Evolutionary conservation across 37 sponge, comb jelly and placozoan genomes (phyloP).

Genomic region (Bolinopsis microptera): DNA sequence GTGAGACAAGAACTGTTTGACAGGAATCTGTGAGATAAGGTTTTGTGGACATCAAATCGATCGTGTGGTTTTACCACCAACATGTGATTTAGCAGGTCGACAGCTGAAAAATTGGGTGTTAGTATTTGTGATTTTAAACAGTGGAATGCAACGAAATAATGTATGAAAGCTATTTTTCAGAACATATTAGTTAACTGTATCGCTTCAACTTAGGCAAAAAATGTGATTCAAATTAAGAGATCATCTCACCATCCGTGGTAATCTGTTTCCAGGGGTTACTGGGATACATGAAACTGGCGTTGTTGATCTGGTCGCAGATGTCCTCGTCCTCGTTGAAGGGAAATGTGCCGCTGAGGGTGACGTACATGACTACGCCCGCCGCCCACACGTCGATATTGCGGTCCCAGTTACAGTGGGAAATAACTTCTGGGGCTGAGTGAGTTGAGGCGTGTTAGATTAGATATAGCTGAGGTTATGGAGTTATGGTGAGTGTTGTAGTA

Average conservation of each 20-base stretch:
- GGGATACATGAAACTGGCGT: conserved; percentile 98
- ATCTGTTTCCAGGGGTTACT: conserved; percentile 92
- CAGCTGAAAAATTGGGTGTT: conserved; percentile 70
- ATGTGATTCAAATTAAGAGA: neutral
- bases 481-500: neutral
- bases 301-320: conserved; percentile 94
- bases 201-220: no score
- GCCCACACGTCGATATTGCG: conserved; percentile 35
- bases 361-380: conserved; percentile 20
- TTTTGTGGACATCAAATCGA: conserved; percentile 15
- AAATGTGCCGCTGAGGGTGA: conserved; percentile 96
- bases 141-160: neutral
- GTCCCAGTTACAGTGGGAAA: conserved; percentile 25
- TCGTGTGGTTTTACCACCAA: conserved; percentile 75
- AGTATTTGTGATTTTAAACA: neutral
- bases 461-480: neutral
- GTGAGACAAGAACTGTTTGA: neutral
- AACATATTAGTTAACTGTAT: no score
- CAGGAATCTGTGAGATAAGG: neutral
- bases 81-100: conserved; percentile 82
- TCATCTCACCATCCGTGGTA: conserved; percentile 69
- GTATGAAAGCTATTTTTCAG: no score
- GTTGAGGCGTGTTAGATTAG: neutral
- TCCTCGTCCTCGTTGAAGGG: conserved; percentile 99
- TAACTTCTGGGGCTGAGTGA: conserved; percentile 43